Conservation (phyloP, 2,113 vertebrate species). For the Zapornia atra region DNA sequence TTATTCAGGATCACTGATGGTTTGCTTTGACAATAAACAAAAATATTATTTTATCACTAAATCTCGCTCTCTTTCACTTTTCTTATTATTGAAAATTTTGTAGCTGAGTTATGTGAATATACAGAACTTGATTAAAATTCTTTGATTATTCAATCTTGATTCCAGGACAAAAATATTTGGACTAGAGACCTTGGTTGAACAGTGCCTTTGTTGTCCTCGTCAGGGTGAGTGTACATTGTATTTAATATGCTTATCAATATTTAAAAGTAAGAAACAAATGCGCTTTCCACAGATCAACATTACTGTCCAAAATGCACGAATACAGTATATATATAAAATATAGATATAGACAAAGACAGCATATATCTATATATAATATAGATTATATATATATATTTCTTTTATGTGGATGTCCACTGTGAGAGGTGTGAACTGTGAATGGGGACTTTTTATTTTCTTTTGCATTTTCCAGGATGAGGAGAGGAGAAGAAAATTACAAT, state of each 20-base stretch:
- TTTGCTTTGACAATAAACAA: not conserved
- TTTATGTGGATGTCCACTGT: not conserved
- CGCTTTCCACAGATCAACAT: not conserved
- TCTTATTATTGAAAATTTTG: not conserved
- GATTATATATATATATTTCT: not conserved
- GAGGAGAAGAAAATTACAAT: not conserved
- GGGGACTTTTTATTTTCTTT: not conserved
- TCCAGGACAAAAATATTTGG: not conserved
- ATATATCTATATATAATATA: too few relatives aligned
- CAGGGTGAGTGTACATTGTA: not conserved
- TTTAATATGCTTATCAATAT: not conserved
- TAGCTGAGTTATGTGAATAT: not conserved
- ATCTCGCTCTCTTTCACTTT: not conserved
- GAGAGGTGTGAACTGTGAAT: not conserved
- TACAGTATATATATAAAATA: too few relatives aligned
- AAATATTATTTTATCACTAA: not conserved
- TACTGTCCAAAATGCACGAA: not conserved
- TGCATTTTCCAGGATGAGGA: not conserved
- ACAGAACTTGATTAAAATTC: not conserved
- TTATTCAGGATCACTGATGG: not conserved
- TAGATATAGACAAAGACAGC: too few relatives aligned
- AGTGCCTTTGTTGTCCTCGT: not conserved
- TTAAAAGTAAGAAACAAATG: not conserved
- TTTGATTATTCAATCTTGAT: not conserved
- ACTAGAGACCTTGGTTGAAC: not conserved